Conservation (phyloP, 2,888 invertebrate species). For the Amiota minor region DNA sequence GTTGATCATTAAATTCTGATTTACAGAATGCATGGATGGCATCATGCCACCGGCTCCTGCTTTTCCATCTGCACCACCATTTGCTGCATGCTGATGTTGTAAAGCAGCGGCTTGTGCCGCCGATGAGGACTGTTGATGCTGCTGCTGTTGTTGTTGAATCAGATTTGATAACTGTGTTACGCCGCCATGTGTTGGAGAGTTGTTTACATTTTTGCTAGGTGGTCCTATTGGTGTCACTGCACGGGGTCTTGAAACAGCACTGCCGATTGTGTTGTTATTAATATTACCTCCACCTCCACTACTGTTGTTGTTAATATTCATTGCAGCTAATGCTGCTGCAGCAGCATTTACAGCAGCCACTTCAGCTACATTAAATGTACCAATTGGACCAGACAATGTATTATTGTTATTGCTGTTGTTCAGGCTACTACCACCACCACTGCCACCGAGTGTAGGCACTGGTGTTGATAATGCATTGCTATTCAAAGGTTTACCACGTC, state of each 20-base stretch:
- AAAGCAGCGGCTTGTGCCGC: slow-evolving; percentile 13
- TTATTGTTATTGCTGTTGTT: slow-evolving; percentile 57
- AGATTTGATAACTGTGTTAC: neutral
- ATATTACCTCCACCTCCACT: slow-evolving; percentile 41
- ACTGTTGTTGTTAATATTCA: slow-evolving; percentile 32
- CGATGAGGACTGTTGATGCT: neutral
- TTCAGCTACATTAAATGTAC: slow-evolving; percentile 71
- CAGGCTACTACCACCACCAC: slow-evolving; percentile 4
- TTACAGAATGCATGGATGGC: slow-evolving; percentile 43
- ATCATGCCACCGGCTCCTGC: slow-evolving; percentile 41
- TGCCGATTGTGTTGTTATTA: slow-evolving; percentile 35
- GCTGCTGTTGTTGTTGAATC: slow-evolving; percentile 13
- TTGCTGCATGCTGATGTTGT: slow-evolving; percentile 22
- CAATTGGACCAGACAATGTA: slow-evolving; percentile 71
- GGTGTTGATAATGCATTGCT: slow-evolving; percentile 33
- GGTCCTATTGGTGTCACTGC: slow-evolving; percentile 72
- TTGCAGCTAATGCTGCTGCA: slow-evolving; percentile 59
- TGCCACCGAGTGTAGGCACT: slow-evolving; percentile 54
- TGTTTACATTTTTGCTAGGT: slow-evolving; percentile 50
- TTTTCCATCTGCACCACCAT: slow-evolving; percentile 26
- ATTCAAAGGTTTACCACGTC: slow-evolving; percentile 66
- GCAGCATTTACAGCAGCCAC: slow-evolving; percentile 69
- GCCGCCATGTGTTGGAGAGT: slow-evolving; percentile 48
- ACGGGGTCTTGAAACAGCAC: slow-evolving; percentile 46
- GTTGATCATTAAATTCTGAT: slow-evolving; percentile 62